Percentiles rank a stretch among this genome's conserved stretches.
Conservation (phyloP, 2,113 vertebrate genomes). For the Amphiprion ocellaris region DNA sequence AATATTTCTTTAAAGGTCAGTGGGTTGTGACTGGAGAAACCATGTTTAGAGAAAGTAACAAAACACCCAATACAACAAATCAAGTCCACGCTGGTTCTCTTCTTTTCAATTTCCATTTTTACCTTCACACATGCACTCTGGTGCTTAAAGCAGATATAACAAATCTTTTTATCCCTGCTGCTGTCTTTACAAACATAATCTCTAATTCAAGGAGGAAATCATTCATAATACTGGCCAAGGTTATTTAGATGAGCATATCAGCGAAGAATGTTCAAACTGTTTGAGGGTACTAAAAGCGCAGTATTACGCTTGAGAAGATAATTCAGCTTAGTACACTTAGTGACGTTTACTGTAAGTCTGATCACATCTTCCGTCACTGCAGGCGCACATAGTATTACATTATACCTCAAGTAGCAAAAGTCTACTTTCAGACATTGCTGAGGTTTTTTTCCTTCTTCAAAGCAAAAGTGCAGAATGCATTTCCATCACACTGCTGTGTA, state of each 20-base stretch:
- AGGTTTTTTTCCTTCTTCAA: not conserved
- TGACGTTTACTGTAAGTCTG: conserved; percentile 16
- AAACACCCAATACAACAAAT: not conserved
- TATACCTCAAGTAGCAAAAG: not conserved
- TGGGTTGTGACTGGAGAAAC: not conserved
- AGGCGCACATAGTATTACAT: not conserved
- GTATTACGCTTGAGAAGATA: conserved; percentile 12
- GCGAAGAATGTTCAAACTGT: conserved; percentile 26
- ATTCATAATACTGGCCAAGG: conserved; percentile 46
- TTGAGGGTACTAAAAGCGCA: conserved; percentile 7
- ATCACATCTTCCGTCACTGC: conserved; percentile 16
- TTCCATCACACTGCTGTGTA: not conserved
- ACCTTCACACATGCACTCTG: conserved; percentile 49
- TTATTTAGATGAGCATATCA: conserved; percentile 42
- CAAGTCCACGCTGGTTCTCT: not conserved
- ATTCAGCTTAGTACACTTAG: conserved; percentile 27
- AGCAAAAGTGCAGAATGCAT: not conserved
- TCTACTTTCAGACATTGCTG: too few species aligned
- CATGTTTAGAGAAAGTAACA: conserved; percentile 8
- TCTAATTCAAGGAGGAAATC: conserved; percentile 45
- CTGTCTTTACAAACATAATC: conserved; percentile 61
- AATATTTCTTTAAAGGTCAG: conserved; percentile 18
- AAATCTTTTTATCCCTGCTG: conserved; percentile 58
- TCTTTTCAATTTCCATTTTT: conserved; percentile 29
- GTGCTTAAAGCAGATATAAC: conserved; percentile 40